Percentiles rank a stretch among this genome's conserved stretches.
phyloP scores from a whole-genome alignment of 2,797 vertebrate species.

The Sphaeramia orbicularis region DNA sequence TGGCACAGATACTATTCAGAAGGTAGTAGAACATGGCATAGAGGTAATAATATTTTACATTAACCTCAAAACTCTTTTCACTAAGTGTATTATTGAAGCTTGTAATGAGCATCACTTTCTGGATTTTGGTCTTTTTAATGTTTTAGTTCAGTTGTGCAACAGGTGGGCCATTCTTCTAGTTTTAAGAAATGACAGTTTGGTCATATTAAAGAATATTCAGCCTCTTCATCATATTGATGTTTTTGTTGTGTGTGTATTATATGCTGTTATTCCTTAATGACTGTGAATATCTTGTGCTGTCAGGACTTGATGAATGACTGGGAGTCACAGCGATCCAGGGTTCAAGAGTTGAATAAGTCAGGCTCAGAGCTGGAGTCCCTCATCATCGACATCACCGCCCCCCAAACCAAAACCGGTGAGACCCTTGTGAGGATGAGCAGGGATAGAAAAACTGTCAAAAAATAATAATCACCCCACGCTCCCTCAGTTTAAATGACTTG shows the following conservation, averaged over 20 bases:
- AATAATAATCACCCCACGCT: background rate
- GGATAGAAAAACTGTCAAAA: background rate
- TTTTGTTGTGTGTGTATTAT: background rate
- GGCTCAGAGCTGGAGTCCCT: slow-evolving; percentile 92
- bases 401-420: slow-evolving; percentile 90
- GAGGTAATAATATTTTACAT: too few relatives aligned
- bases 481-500: background rate
- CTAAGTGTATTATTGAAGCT: too few relatives aligned
- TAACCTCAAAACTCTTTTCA: too few relatives aligned
- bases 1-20: too few relatives aligned
- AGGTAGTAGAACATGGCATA: too few relatives aligned
- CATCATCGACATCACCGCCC: slow-evolving; percentile 92
- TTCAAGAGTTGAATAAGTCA: slow-evolving; percentile 90
- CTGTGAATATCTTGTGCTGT: background rate
- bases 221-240: too few relatives aligned
- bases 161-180: too few relatives aligned
- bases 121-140: too few relatives aligned
- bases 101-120: too few relatives aligned
- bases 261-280: background rate
- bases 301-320: slow-evolving; percentile 92
- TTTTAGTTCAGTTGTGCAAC: too few relatives aligned
- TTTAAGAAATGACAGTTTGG: too few relatives aligned
- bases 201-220: too few relatives aligned
- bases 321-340: slow-evolving; percentile 85
- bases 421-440: slow-evolving; percentile 49